phyloP scores from a whole-genome alignment of 2,888 invertebrate species.

The Spisula solida region DNA sequence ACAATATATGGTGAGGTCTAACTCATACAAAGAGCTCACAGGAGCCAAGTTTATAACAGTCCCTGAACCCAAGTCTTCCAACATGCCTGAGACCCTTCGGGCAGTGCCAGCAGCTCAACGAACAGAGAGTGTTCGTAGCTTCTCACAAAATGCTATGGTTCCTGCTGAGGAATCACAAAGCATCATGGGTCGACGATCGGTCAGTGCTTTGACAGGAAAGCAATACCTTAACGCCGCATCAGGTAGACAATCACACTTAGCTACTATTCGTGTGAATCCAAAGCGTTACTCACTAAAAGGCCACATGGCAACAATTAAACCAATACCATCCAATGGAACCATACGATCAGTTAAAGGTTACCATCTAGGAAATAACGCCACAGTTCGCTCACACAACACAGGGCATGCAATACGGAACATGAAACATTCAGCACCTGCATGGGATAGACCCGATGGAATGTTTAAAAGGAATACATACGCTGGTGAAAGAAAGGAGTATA shows the following conservation, averaged over 20 bases:
- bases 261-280: constrained; percentile 53
- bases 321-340: constrained; percentile 61
- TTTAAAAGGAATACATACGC: constrained; percentile 64
- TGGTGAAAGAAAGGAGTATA: constrained; percentile 72
- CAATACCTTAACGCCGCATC: background rate
- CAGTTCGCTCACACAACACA: constrained; percentile 62
- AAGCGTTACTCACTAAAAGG: constrained; percentile 44
- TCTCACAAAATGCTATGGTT: background rate
- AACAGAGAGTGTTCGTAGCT: constrained; percentile 38
- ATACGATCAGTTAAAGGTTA: constrained; percentile 63
- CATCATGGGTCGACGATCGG: background rate
- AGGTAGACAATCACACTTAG: constrained; percentile 52
- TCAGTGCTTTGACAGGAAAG: background rate
- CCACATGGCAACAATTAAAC: constrained; percentile 60
- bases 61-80: constrained; percentile 59
- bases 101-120: background rate
- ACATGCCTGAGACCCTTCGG: background rate
- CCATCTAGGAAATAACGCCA: constrained; percentile 64
- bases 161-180: background rate
- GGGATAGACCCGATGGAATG: constrained; percentile 56
- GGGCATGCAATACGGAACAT: constrained; percentile 56
- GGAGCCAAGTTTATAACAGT: constrained; percentile 74
- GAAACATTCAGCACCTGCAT: constrained; percentile 38
- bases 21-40: constrained; percentile 62
- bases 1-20: constrained; percentile 61